Base-by-base conservation (phyloP, 2,113 vertebrate species). In the Willisornis vidua region DNA sequence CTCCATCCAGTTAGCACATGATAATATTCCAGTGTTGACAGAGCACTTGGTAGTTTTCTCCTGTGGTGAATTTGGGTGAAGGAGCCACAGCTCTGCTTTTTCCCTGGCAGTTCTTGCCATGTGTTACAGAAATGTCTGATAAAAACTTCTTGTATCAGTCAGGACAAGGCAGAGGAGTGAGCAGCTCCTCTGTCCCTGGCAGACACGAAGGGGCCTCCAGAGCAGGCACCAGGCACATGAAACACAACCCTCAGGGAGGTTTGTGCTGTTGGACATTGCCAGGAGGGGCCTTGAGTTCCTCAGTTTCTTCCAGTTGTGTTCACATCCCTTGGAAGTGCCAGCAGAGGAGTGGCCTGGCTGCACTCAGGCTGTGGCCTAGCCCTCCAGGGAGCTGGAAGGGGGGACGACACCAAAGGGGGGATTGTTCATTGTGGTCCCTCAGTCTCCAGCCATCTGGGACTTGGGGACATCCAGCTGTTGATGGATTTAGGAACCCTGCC, bases 401-500 rank as follows among this genome's bases (percentile, higher is more conserved):
- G 75, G 35, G 63, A 54, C 19, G 57, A n/a, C 31, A 81, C 48
- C 59, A 66, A 65, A 52, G 51, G 70, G 24, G 12, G 37, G n/a
- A 19, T 87, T 63, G 35, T 26, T 89, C 41, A 58, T 58, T 37
- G 39, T 62, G 25, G 49, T 48, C 63, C 24, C 22, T 37, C 15
- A 6, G 14, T 37, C n/a, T 45, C 29, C 72, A 29, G 35, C 0
- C 1, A 29, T 67, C 2, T 35, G 37, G 57, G n/a, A n/a, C 55
- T 77, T 0, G 0, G 12, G 66, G 19, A 45, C 14, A 52, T 84
- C 48, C 55, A 63, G 26, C 24, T 88, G n/a, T 70, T 0, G 0
- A 19, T n/a, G 14, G 33, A 51, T 48, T 63, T 59, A 48, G 46
- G 39, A 26, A 51, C 55, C 31, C 11, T 37, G 31, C 37, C 28